These are phyloP conservation scores for Hiodon alosoides DNA, from an alignment of 2,113 vertebrate genomes.

Conservation along the genomic window DNA sequence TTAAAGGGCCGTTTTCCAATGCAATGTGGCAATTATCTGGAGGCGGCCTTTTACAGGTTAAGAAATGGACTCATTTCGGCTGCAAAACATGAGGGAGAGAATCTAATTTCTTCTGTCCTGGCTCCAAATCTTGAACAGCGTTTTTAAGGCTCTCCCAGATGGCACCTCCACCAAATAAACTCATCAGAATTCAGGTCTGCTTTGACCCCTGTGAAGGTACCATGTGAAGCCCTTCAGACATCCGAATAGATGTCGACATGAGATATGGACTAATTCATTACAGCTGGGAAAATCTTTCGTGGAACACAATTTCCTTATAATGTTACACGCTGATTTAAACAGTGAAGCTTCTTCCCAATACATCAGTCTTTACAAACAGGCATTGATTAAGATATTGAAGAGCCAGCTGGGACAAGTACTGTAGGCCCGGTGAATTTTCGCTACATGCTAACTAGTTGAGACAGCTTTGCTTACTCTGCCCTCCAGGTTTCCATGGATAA, in stretches of 20 bases:
- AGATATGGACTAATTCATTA: constrained; percentile 14
- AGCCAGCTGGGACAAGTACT: background rate
- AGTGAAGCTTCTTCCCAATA: background rate
- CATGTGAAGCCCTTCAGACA: background rate
- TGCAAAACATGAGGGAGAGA: constrained; percentile 37
- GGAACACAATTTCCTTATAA: background rate
- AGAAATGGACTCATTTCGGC: constrained; percentile 39
- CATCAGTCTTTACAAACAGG: background rate
- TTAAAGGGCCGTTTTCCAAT: constrained; percentile 31
- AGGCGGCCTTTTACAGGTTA: constrained; percentile 39
- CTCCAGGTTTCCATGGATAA: constrained; percentile 11
- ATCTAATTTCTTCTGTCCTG: constrained; percentile 37
- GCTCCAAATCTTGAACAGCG: background rate
- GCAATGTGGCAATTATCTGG: constrained; percentile 33
- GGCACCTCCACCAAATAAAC: background rate
- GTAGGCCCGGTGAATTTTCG: background rate
- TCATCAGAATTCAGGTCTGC: background rate
- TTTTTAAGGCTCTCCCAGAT: background rate
- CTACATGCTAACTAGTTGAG: background rate
- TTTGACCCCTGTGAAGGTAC: constrained; percentile 7
- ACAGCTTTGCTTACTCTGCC: background rate
- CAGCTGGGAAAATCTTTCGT: background rate
- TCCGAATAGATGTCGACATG: constrained; percentile 13
- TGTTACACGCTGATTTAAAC: background rate
- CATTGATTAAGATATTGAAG: background rate